phyloP scores from a whole-genome alignment of 2,113 vertebrate species.

The Aptenodytes forsteri region DNA sequence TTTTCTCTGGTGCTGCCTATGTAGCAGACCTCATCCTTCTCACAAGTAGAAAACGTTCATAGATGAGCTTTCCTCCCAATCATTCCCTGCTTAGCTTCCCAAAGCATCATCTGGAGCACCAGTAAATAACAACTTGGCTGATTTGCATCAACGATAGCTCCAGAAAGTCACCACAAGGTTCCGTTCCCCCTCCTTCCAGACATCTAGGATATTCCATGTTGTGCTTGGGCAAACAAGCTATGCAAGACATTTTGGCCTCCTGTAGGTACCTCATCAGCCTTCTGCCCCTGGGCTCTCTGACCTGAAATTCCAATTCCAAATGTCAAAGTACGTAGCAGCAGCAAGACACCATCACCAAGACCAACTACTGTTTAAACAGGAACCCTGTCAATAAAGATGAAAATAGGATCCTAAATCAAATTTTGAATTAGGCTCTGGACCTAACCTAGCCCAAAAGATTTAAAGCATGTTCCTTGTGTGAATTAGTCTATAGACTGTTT shows the following conservation, averaged over 20 bases:
- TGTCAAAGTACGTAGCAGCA: not conserved
- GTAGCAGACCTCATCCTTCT: not conserved
- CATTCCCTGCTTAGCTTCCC: not conserved
- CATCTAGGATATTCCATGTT: not conserved
- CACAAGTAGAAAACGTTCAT: accelerated
- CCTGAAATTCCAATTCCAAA: not conserved
- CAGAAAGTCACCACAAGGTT: not conserved
- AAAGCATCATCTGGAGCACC: not conserved
- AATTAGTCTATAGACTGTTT: not conserved
- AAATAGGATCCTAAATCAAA: not conserved
- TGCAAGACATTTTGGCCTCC: not conserved
- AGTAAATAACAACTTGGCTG: not conserved
- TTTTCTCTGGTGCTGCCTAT: not conserved
- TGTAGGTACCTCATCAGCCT: not conserved
- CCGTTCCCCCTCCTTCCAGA: not conserved
- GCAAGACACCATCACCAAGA: not conserved
- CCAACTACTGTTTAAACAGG: not conserved
- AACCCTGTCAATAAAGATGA: accelerated
- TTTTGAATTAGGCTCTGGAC: not conserved
- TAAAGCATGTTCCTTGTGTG: not conserved
- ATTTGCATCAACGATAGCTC: not conserved
- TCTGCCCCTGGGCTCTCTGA: not conserved
- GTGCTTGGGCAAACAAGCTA: not conserved
- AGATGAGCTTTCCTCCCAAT: not conserved
- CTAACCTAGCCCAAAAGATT: not conserved